phyloP scores from a whole-genome alignment of 2,797 vertebrate species.

The Aldrovandia affinis region DNA sequence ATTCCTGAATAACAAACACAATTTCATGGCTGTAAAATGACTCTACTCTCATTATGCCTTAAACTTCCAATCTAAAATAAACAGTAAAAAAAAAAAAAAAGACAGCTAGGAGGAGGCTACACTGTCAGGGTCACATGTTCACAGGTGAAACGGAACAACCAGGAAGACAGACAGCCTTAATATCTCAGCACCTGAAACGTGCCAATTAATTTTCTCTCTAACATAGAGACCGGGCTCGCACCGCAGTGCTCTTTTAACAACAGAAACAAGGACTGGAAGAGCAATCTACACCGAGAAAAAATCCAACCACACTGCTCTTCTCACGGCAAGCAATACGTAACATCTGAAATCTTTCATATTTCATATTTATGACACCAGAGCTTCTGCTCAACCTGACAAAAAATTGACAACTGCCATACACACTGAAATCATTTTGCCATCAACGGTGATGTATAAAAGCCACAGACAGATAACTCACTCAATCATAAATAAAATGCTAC shows the following conservation, averaged over 20 bases:
- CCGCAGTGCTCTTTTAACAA: slow-evolving; percentile 40
- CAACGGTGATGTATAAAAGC: slow-evolving; percentile 5
- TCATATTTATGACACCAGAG: background rate
- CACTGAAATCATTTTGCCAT: slow-evolving; percentile 14
- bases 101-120: background rate
- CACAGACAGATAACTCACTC: background rate
- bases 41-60: background rate
- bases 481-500: background rate
- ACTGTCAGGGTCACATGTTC: background rate
- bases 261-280: slow-evolving; percentile 14
- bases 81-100: no score
- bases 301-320: background rate
- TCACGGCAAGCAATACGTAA: slow-evolving; percentile 22
- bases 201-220: slow-evolving; percentile 68
- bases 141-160: background rate
- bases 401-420: background rate
- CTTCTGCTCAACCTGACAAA: background rate
- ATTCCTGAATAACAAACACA: background rate
- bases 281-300: slow-evolving; percentile 42
- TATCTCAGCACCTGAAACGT: slow-evolving; percentile 61
- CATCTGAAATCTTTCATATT: slow-evolving; percentile 37
- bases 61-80: background rate
- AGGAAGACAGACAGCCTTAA: background rate
- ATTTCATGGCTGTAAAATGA: background rate
- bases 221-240: slow-evolving; percentile 66